Percentiles rank a stretch among this genome's conserved stretches.
These are phyloP conservation scores for Hydropsyche tenuis DNA, from an alignment of 1,140 invertebrate genomes.

Conservation along the genomic window DNA sequence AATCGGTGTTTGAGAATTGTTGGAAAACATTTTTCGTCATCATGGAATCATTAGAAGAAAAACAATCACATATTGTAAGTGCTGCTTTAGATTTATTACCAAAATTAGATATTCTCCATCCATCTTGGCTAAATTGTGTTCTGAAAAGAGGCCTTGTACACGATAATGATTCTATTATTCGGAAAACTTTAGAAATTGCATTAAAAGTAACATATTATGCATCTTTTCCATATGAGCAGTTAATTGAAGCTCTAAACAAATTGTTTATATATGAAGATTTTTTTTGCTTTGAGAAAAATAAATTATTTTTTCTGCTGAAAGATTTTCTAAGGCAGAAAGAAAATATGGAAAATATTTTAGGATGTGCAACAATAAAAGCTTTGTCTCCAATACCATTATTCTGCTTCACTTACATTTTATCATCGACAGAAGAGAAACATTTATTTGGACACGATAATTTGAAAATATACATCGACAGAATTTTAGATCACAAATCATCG, in stretches of 20 bases:
- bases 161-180: slow-evolving; percentile 37
- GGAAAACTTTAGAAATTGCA: slow-evolving; percentile 39
- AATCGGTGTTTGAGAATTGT: slow-evolving; percentile 36
- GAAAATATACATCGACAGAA: slow-evolving; percentile 26
- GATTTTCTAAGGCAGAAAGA: slow-evolving; percentile 32
- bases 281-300: slow-evolving; percentile 34
- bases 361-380: neutral
- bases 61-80: slow-evolving; percentile 53
- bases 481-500: slow-evolving; percentile 29
- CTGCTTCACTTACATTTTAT: slow-evolving; percentile 38
- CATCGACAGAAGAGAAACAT: neutral
- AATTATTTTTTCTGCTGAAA: slow-evolving; percentile 30
- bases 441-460: slow-evolving; percentile 19
- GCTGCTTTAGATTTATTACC: slow-evolving; percentile 51
- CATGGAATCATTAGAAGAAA: slow-evolving; percentile 53
- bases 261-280: slow-evolving; percentile 45
- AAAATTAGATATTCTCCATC: slow-evolving; percentile 48
- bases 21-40: slow-evolving; percentile 54
- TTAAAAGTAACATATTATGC: slow-evolving; percentile 24
- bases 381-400: slow-evolving; percentile 44
- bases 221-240: slow-evolving; percentile 41
- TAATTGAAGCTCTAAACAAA: slow-evolving; percentile 42
- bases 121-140: slow-evolving; percentile 51
- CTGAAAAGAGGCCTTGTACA: slow-evolving; percentile 39
- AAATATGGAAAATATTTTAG: slow-evolving; percentile 35